phyloP scores from a whole-genome alignment of 35 echinoderm and acorn worm genomes.

The Eucidaris tribuloides region DNA sequence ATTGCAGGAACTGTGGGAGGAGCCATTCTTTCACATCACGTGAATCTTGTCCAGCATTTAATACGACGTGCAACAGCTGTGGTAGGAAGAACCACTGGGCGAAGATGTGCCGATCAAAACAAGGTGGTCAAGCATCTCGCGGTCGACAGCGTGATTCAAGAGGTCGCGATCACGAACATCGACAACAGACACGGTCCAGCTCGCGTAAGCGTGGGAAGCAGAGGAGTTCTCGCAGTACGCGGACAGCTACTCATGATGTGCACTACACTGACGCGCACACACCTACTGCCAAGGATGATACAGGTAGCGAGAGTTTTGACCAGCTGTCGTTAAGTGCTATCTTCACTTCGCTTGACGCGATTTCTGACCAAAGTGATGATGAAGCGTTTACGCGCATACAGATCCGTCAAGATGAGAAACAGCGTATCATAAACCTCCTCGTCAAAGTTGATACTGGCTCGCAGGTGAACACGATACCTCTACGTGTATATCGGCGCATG shows the following conservation, averaged over 20 bases:
- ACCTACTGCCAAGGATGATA: background rate
- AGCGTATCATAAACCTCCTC: background rate
- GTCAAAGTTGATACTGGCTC: constrained; percentile 37
- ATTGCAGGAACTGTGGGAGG: background rate
- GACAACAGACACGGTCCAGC: background rate
- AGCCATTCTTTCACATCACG: background rate
- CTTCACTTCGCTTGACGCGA: too few species aligned
- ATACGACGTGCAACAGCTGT: constrained; percentile 30
- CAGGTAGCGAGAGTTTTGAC: background rate
- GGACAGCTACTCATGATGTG: background rate
- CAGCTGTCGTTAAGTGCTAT: background rate
- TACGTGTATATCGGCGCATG: constrained; percentile 1
- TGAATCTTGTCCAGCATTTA: constrained; percentile 39
- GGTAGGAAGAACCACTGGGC: constrained; percentile 48
- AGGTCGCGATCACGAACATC: background rate
- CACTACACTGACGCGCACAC: background rate
- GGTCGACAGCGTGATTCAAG: background rate
- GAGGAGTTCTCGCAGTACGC: background rate
- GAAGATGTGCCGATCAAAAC: constrained; percentile 24
- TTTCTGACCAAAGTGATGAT: background rate
- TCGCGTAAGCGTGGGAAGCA: background rate
- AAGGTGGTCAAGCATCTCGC: background rate
- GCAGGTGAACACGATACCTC: constrained; percentile 30
- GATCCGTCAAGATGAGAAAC: background rate
- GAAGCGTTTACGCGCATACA: background rate